These are phyloP conservation scores for Tiliacea citrago DNA, from an alignment of 2,888 invertebrate genomes.

Conservation along the genomic window DNA sequence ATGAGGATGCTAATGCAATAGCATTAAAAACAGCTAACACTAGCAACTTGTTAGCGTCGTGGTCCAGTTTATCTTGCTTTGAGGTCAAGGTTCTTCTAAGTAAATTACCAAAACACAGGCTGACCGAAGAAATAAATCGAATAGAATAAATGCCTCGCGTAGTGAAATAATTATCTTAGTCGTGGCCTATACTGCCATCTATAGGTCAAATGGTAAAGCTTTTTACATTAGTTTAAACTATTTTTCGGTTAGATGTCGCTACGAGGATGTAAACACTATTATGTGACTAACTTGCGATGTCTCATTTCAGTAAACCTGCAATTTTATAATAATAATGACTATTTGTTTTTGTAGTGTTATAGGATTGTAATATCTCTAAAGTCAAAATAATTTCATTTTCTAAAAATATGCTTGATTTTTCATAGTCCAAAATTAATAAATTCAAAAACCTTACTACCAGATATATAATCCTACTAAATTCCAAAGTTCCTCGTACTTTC, in stretches of 20 bases:
- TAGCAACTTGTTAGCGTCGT: not conserved
- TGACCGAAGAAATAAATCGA: not conserved
- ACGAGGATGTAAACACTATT: conserved; percentile 14
- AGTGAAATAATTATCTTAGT: not conserved
- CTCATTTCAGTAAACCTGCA: not conserved
- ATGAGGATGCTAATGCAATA: not conserved
- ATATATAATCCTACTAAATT: conserved; percentile 20
- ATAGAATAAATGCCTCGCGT: not conserved
- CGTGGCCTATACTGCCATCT: conserved; percentile 31
- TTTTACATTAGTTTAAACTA: not conserved
- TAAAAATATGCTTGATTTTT: too few species aligned
- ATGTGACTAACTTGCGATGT: not conserved
- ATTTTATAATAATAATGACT: not conserved
- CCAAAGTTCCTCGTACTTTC: conserved; percentile 16
- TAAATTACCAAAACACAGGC: conserved; percentile 14
- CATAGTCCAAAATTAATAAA: not conserved
- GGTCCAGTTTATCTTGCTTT: conserved; percentile 22
- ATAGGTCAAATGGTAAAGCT: not conserved
- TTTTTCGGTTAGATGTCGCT: conserved; percentile 36
- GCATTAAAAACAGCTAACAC: not conserved
- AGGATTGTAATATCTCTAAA: not conserved
- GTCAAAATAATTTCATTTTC: too few species aligned
- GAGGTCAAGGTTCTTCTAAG: conserved; percentile 46
- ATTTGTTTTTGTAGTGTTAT: conserved; percentile 6
- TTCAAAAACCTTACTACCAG: not conserved